A percentile compares a stretch with the other conserved stretches of the same genome.
phyloP scores from a whole-genome alignment of 1,140 invertebrate species.

The Tenebrio molitor region DNA sequence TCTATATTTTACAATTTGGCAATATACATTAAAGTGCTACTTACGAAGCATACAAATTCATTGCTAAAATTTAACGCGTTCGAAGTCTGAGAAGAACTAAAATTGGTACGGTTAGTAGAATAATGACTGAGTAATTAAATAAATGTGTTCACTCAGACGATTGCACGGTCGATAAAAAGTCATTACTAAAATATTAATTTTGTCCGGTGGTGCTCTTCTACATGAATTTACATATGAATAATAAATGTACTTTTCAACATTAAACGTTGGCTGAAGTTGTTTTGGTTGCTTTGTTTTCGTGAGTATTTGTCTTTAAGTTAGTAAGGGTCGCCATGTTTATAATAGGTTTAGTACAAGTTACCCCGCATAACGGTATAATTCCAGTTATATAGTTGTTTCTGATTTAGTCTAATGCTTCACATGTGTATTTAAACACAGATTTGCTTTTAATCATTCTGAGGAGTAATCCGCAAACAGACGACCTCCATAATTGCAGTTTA shows the following conservation, averaged over 20 bases:
- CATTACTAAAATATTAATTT: conserved; percentile 26
- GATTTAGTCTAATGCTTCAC: conserved; percentile 52
- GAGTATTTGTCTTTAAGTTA: conserved; percentile 53
- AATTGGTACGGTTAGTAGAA: neutral
- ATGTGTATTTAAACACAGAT: conserved; percentile 52
- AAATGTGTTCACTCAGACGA: neutral
- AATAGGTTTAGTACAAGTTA: conserved; percentile 53
- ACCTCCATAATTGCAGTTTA: neutral
- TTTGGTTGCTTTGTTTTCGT: conserved; percentile 44
- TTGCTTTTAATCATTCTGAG: conserved; percentile 47
- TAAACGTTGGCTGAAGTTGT: conserved; percentile 35
- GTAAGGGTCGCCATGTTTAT: conserved; percentile 49
- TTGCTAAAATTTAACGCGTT: conserved; percentile 48
- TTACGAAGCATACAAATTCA: conserved; percentile 56
- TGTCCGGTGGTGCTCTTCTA: neutral
- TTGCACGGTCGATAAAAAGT: conserved; percentile 2
- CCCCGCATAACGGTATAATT: conserved; percentile 50
- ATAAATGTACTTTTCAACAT: conserved; percentile 13
- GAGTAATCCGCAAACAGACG: neutral
- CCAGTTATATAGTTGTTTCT: conserved; percentile 57
- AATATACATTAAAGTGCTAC: conserved; percentile 59
- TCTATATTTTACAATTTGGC: conserved; percentile 59
- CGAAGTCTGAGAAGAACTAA: conserved; percentile 39
- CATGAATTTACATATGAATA: conserved; percentile 38
- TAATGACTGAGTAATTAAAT: neutral